Base-by-base conservation (phyloP, 1,140 invertebrate species). In the Prorops nasuta region DNA sequence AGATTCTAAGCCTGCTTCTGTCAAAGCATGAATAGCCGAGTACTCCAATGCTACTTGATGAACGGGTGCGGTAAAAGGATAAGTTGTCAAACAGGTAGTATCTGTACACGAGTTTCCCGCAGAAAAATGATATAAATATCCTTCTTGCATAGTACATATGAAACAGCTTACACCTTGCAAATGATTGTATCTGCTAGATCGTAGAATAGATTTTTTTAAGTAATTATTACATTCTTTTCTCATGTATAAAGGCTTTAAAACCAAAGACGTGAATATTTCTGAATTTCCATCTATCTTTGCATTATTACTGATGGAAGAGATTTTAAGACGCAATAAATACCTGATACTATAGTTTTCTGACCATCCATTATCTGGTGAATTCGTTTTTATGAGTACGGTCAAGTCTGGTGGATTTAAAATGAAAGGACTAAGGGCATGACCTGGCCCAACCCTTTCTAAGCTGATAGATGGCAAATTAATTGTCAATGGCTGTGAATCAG, bases 1-100 rank as follows among this genome's bases (percentile, higher is more conserved):
- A 0, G 87, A 86, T 66, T 92, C 89, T 4, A 92, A 76, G 1
- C 89, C 89, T 49, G 85, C 85, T 32, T 86, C 83, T 1, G 89
- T 91, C 0, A 91, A 67, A 0, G 87, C 88, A 66, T 90, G 88
- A 1, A 92, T 66, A 40, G 88, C 79, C 43, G 83, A 84, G 47
- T 84, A 76, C 58, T 89, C 86, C 10, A 90, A 71, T 6, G 81
- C 79, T 21, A 90, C 80, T 38, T 83, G 77, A 49, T 80, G 78
- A 10, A 90, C 83, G 1, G 85, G 82, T 1, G 87, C 84, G 0
- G 87, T 90, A 49, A 90, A 89, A 3, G 83, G 82, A 64, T 89
- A 90, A 46, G 67, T 67, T 1, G 69, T 75, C 19, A 75, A 47
- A 44, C 72, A 78, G 14, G 62, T 61, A 0, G 66, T 54, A 21